Base-by-base conservation (phyloP, 1,140 invertebrate species). In the Bombus huntii region DNA sequence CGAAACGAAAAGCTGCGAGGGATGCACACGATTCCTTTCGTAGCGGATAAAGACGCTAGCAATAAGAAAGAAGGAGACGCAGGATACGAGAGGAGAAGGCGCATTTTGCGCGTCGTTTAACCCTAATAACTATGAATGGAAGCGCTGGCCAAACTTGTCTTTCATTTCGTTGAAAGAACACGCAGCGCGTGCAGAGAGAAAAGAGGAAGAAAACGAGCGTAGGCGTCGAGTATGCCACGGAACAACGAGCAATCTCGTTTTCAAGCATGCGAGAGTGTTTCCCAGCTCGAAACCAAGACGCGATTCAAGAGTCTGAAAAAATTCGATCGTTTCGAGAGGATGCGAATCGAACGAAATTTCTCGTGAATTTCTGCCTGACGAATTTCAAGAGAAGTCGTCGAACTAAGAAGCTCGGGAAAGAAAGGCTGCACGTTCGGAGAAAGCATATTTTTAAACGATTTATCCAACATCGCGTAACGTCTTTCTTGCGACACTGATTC, bases 61-160 rank as follows among this genome's bases (percentile, higher is more conserved):
- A 53, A 22, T 53, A 22, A n/a, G 3, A 9, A 37, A 31, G 39
- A 47, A 4, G 65, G 34, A 81, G 83, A 76, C n/a, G 65, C 66
- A 71, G 37, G 73, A 76, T 25, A 13, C 37, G 22, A 59, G 44
- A 34, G 47, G 59, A 39, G 47, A 74, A 82, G 25, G 28, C 59
- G 76, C 83, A 65, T 83, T 86, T 88, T 39, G 79, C 75, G 87
- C 70, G 80, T 66, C 71, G 66, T 66, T 31, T n/a, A 57, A 75
- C 72, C 53, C 70, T 81, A 66, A 15, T 34, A 31, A 53, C 72
- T 76, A 78, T 53, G 68, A 75, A 88, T 85, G 70, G 53, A 82
- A 42, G 22, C 37, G 37, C 42, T 42, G 83, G 18, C n/a, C 25
- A 68, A 53, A 79, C 47, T 71, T 62, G 42, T 25, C 39, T 47